A percentile compares a stretch with the other conserved stretches of the same genome.
Evolutionary conservation across 1,140 invertebrate genomes (phyloP).

Genomic region (Liolophura sinensis): DNA sequence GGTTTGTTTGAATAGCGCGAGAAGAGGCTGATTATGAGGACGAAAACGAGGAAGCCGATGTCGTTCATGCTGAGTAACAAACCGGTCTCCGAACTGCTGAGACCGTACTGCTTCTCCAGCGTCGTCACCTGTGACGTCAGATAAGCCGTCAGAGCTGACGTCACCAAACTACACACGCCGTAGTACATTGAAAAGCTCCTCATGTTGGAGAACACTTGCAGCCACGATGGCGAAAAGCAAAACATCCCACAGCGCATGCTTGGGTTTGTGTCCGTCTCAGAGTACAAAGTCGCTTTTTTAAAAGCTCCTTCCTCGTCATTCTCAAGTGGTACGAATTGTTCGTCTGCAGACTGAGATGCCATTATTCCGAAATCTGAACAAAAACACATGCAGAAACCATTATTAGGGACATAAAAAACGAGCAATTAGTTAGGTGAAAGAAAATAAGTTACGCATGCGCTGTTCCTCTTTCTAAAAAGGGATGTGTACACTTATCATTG

Average conservation of each 20-base stretch:
- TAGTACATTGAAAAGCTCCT: slow-evolving; percentile 28
- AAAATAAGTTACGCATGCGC: no score
- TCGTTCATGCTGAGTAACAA: slow-evolving; percentile 26
- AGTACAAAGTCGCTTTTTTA: no score
- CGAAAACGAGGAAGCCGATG: slow-evolving; percentile 22
- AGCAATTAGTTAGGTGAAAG: no score
- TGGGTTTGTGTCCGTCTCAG: no score
- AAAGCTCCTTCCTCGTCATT: no score
- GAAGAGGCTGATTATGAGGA: slow-evolving; percentile 26
- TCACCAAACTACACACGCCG: slow-evolving; percentile 29
- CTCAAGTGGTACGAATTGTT: no score
- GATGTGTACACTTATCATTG: no score
- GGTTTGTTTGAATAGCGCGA: slow-evolving; percentile 22
- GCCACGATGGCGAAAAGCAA: slow-evolving; percentile 3
- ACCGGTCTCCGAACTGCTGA: slow-evolving; percentile 23
- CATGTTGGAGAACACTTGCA: slow-evolving; percentile 30
- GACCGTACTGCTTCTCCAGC: slow-evolving; percentile 21
- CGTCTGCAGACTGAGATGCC: no score
- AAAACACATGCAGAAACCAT: no score
- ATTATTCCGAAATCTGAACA: no score
- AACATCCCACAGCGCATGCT: slow-evolving; percentile 9
- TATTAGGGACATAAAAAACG: no score
- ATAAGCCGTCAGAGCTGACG: slow-evolving; percentile 29
- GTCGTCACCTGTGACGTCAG: slow-evolving; percentile 21
- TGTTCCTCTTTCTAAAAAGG: no score